Conservation (phyloP, 2,888 invertebrate genomes). For the Drosophila paracracens region DNA sequence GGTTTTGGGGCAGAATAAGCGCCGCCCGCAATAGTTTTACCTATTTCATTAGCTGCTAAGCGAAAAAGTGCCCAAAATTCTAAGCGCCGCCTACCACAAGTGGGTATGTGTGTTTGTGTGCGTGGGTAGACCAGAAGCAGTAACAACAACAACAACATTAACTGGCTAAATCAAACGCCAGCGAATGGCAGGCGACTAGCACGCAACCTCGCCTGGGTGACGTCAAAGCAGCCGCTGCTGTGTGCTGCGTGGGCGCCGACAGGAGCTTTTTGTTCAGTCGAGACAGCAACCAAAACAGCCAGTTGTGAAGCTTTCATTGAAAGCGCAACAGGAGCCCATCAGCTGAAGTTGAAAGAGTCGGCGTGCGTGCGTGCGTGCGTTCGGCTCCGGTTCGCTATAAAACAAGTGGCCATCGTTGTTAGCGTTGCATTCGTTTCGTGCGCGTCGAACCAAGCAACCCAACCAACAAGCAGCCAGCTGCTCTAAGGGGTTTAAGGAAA, state of each 20-base stretch:
- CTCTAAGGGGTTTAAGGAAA: slow-evolving; percentile 13
- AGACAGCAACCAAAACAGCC: slow-evolving; percentile 51
- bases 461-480: slow-evolving; percentile 21
- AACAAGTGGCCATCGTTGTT: slow-evolving; percentile 57
- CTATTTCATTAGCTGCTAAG: slow-evolving; percentile 46
- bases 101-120: slow-evolving; percentile 51
- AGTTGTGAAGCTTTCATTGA: slow-evolving; percentile 58
- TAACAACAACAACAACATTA: slow-evolving; percentile 29
- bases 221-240: slow-evolving; percentile 47
- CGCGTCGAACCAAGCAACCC: slow-evolving; percentile 66
- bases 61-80: slow-evolving; percentile 35
- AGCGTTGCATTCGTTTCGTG: slow-evolving; percentile 69
- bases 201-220: slow-evolving; percentile 58
- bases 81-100: slow-evolving; percentile 71
- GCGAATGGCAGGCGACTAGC: slow-evolving; percentile 66
- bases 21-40: slow-evolving; percentile 23
- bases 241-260: slow-evolving; percentile 41
- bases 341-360: slow-evolving; percentile 66
- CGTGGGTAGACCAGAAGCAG: slow-evolving; percentile 52
- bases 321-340: slow-evolving; percentile 71
- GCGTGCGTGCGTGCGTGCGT: slow-evolving; percentile 17
- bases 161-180: slow-evolving; percentile 48
- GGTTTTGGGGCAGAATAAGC: background rate
- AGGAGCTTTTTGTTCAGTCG: slow-evolving; percentile 32
- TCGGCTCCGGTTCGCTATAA: slow-evolving; percentile 64